Conservation (phyloP, 2,888 invertebrate genomes). For the Coleophora flavipennella region DNA sequence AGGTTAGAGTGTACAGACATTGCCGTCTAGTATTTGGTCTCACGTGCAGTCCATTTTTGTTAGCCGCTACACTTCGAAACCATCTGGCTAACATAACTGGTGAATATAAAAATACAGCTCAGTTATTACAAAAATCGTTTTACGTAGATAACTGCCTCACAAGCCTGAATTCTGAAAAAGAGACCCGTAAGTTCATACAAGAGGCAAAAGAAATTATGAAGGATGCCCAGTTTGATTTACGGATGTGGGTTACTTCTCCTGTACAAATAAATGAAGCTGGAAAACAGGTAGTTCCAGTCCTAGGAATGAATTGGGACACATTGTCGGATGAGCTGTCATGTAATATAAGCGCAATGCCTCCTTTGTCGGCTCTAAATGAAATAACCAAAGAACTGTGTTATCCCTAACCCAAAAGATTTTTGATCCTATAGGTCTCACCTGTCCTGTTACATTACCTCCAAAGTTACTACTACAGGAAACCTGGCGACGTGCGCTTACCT, state of each 20-base stretch:
- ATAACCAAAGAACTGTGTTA: too few relatives aligned
- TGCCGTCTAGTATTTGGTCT: conserved; percentile 8
- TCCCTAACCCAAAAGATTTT: too few relatives aligned
- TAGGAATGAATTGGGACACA: conserved; percentile 7
- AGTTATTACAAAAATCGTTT: conserved; percentile 2
- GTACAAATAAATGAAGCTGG: conserved; percentile 1
- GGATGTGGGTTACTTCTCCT: conserved; percentile 8
- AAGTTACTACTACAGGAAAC: too few relatives aligned
- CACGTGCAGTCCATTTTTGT: conserved; percentile 7
- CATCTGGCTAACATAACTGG: conserved; percentile 1
- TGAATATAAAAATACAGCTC: not conserved
- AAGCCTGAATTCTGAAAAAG: conserved; percentile 3
- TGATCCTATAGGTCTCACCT: too few relatives aligned
- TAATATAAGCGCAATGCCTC: too few relatives aligned
- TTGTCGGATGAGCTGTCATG: too few relatives aligned
- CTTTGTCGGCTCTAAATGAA: too few relatives aligned
- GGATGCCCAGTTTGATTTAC: conserved; percentile 5
- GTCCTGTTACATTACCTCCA: too few relatives aligned
- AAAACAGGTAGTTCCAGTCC: conserved; percentile 1
- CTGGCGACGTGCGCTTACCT: too few relatives aligned
- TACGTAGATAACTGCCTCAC: conserved; percentile 7
- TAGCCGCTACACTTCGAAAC: conserved; percentile 5
- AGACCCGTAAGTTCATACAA: not conserved
- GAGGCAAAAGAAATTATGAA: conserved; percentile 4
- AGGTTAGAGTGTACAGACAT: conserved; percentile 4